Percentiles rank a stretch among this genome's conserved stretches.
Conservation (phyloP, 2,888 invertebrate species). For the Caenorhabditis sp. region DNA sequence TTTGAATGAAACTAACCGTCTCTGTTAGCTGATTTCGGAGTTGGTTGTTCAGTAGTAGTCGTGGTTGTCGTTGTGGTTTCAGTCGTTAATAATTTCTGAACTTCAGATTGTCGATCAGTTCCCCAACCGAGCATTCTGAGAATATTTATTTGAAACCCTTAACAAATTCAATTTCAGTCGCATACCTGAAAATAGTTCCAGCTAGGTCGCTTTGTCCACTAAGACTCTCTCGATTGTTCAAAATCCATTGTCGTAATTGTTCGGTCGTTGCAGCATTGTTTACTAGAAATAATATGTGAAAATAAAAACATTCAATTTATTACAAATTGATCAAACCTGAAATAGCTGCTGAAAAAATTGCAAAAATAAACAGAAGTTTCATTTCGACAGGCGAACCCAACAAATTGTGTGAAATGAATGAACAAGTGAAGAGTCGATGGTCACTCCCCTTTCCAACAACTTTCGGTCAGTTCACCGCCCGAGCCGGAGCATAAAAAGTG, state of each 20-base stretch:
- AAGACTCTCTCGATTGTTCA: conserved; percentile 58
- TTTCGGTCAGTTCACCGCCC: too few relatives aligned
- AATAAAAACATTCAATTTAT: not conserved
- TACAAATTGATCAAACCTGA: not conserved
- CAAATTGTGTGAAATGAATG: not conserved
- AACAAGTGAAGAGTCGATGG: not conserved
- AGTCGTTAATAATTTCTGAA: conserved; percentile 1
- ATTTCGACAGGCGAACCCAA: not conserved
- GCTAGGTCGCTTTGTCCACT: conserved; percentile 55
- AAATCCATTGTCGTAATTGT: conserved; percentile 64
- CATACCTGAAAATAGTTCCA: conserved; percentile 52
- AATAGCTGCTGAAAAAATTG: not conserved
- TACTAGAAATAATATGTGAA: not conserved
- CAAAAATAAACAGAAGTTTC: not conserved
- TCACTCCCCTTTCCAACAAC: not conserved
- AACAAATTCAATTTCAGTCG: not conserved
- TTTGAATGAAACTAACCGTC: conserved; percentile 33
- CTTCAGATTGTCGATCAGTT: conserved; percentile 26
- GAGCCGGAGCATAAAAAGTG: too few relatives aligned
- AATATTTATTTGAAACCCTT: conserved; percentile 1
- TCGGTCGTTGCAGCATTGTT: conserved; percentile 59
- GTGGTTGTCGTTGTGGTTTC: conserved; percentile 17
- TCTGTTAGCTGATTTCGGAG: conserved; percentile 26
- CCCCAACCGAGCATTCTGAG: conserved; percentile 40
- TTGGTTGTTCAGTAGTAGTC: conserved; percentile 16